Percentiles rank a stretch among this genome's conserved stretches.
phyloP scores from a whole-genome alignment of 64 coral and sea anemone genomes.

The Porites lutea region DNA sequence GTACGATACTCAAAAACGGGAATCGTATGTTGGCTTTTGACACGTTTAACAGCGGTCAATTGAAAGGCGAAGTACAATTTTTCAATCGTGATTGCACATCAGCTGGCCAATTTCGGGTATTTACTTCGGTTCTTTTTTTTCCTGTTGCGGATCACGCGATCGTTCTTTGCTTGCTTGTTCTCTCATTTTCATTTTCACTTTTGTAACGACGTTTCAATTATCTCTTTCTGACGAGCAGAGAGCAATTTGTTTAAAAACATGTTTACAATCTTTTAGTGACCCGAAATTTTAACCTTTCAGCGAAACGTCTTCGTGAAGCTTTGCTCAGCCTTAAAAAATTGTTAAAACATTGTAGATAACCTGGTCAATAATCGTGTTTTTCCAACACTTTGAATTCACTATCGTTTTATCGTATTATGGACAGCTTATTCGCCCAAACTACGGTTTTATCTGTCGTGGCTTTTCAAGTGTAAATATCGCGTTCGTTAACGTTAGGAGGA shows the following conservation, averaged over 20 bases:
- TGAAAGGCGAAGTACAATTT: neutral
- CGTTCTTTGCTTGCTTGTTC: conserved; percentile 3
- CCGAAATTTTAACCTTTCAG: neutral
- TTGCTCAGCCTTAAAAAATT: neutral
- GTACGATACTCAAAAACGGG: neutral
- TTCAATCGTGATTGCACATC: neutral
- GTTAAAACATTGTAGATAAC: neutral
- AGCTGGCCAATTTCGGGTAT: neutral
- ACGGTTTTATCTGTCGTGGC: conserved; percentile 24
- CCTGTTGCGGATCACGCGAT: conserved; percentile 5
- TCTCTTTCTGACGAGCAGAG: neutral
- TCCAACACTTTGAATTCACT: conserved; percentile 22
- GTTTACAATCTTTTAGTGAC: conserved; percentile 33
- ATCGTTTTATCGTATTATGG: conserved; percentile 26
- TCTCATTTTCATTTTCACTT: neutral
- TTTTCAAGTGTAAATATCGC: conserved; percentile 5
- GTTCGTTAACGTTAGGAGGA: conserved; percentile 1
- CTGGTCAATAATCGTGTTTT: conserved; percentile 14
- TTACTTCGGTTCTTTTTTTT: conserved; percentile 14
- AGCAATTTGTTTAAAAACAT: conserved; percentile 22
- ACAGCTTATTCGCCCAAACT: conserved; percentile 13
- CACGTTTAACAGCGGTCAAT: neutral
- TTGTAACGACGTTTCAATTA: conserved; percentile 14
- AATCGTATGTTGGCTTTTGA: neutral
- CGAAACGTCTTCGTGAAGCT: neutral